Evolutionary conservation across 2,113 vertebrate species (phyloP).

Genomic region (Chelonoidis abingdonii): DNA sequence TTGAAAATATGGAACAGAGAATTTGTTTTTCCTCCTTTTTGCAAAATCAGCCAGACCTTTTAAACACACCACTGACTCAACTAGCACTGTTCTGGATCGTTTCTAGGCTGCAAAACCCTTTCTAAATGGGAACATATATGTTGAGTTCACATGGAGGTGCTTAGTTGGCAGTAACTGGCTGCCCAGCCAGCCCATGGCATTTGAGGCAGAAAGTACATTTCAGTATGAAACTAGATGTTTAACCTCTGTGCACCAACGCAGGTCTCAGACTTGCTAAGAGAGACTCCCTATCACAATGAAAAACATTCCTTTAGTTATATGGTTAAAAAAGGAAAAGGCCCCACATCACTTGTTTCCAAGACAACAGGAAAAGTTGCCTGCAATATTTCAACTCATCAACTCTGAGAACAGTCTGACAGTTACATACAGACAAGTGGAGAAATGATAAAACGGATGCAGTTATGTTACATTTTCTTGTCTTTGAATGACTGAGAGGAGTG

Average conservation of each 20-base stretch:
- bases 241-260: neutral
- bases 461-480: constrained; percentile 45
- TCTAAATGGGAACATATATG: accelerated
- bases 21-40: neutral
- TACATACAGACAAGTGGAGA: constrained; percentile 6
- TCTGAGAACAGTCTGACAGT: constrained; percentile 64
- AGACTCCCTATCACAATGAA: constrained; percentile 18
- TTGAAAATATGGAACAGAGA: neutral
- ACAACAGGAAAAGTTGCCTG: constrained; percentile 72
- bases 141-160: neutral
- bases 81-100: neutral
- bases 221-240: accelerated
- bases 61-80: neutral
- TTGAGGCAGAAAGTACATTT: neutral
- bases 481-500: neutral
- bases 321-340: constrained; percentile 47
- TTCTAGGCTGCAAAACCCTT: neutral
- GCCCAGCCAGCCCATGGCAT: neutral
- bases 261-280: neutral
- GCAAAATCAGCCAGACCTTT: neutral
- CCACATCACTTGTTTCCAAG: constrained; percentile 75
- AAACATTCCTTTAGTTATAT: constrained; percentile 58
- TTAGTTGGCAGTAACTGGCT: accelerated
- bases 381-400: constrained; percentile 71
- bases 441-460: constrained; percentile 35